Conservation (phyloP, 2,797 vertebrate species). For the Tenualosa thibaudeaui region DNA sequence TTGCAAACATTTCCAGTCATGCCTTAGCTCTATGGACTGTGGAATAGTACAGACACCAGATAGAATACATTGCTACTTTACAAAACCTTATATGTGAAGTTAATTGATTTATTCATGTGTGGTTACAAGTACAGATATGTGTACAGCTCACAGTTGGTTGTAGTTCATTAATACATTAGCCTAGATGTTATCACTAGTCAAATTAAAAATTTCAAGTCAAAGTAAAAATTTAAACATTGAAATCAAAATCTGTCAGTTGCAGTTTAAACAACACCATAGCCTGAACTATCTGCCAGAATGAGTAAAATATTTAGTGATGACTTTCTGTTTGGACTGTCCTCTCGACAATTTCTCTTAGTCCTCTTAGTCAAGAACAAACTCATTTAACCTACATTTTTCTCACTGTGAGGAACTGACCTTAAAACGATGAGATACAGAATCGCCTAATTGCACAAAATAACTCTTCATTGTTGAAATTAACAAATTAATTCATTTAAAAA, state of each 20-base stretch:
- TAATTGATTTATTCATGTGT: not conserved
- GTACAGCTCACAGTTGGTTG: not conserved
- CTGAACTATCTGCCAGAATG: not conserved
- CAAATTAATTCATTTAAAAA: too few relatives aligned
- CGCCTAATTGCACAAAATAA: not conserved
- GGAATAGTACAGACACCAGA: too few relatives aligned
- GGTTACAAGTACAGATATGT: not conserved
- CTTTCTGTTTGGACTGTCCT: not conserved
- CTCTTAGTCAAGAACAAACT: not conserved
- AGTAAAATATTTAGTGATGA: not conserved
- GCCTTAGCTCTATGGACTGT: not conserved
- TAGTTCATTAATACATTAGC: too few relatives aligned
- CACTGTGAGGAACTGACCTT: not conserved
- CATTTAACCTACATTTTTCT: not conserved
- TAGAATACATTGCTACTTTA: not conserved
- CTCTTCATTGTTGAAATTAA: not conserved
- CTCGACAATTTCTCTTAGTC: not conserved
- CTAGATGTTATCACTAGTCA: not conserved
- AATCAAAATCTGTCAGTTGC: not conserved
- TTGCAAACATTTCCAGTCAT: not conserved
- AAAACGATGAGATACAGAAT: not conserved
- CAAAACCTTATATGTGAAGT: not conserved
- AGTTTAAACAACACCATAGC: not conserved
- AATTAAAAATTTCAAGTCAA: too few relatives aligned
- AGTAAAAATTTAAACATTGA: not conserved